Percentiles rank a stretch among this genome's conserved stretches.
phyloP scores from a whole-genome alignment of 2,113 vertebrate genomes.

The Xiphias gladius region DNA sequence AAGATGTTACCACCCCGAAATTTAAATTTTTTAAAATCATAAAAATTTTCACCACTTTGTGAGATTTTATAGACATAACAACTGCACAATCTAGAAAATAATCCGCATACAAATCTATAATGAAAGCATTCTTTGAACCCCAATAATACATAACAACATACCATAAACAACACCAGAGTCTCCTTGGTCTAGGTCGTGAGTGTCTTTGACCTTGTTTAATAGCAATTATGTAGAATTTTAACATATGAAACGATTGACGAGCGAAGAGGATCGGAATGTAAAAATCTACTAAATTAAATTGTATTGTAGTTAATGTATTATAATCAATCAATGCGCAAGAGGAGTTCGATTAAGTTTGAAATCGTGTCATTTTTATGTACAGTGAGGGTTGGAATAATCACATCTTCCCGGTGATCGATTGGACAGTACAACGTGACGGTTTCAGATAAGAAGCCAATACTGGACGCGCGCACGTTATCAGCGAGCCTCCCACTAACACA shows the following conservation, averaged over 20 bases:
- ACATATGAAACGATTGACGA: not conserved
- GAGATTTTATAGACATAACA: not conserved
- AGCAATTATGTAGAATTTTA: not conserved
- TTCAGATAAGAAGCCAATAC: slow-evolving; percentile 53
- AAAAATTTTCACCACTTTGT: not conserved
- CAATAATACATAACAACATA: not conserved
- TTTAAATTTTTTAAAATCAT: not conserved
- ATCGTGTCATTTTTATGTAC: not conserved
- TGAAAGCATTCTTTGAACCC: not conserved
- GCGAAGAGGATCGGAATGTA: not conserved
- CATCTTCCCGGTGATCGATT: slow-evolving; percentile 34
- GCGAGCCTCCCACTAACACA: slow-evolving; percentile 60
- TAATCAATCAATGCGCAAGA: not conserved
- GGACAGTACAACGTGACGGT: slow-evolving; percentile 36
- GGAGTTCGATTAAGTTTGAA: not conserved
- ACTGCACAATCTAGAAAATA: not conserved
- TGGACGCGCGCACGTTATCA: slow-evolving; percentile 26
- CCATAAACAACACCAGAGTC: not conserved
- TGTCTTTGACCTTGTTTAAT: not conserved
- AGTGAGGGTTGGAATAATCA: not conserved
- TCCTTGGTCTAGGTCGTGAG: not conserved
- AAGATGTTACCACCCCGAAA: too few relatives aligned
- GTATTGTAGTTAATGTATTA: not conserved
- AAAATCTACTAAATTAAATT: not conserved
- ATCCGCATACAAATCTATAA: not conserved